A percentile compares a stretch with the other conserved stretches of the same genome.
phyloP scores from a whole-genome alignment of 2,888 invertebrate species.

The Mythimna pallens region DNA sequence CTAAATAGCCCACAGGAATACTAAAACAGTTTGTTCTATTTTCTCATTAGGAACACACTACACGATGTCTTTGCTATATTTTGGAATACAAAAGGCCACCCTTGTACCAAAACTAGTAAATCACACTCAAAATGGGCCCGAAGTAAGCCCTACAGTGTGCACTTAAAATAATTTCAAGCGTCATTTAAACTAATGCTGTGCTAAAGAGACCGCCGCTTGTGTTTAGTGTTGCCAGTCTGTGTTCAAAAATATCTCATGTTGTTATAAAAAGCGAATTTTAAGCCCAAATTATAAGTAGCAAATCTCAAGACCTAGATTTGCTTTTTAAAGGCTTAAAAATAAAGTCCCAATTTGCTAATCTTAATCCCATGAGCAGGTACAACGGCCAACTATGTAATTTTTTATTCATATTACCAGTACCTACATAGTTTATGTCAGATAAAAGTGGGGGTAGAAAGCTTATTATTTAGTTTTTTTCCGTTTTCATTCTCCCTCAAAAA shows the following conservation, averaged over 20 bases:
- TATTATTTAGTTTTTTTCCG: not conserved
- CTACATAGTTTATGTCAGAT: not conserved
- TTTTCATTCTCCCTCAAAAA: not conserved
- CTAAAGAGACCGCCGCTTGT: conserved; percentile 53
- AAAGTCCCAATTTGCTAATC: too few species aligned
- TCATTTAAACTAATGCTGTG: conserved; percentile 76
- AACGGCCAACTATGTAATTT: too few species aligned
- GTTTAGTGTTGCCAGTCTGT: conserved; percentile 46
- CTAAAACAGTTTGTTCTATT: conserved; percentile 8
- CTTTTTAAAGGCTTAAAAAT: too few species aligned
- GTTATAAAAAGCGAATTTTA: too few species aligned
- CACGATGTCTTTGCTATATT: conserved; percentile 24
- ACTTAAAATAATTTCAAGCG: conserved; percentile 79
- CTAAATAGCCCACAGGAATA: not conserved
- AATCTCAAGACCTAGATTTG: too few species aligned
- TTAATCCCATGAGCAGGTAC: too few species aligned
- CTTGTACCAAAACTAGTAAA: conserved; percentile 51
- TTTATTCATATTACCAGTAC: too few species aligned
- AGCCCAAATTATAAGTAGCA: too few species aligned
- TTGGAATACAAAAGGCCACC: conserved; percentile 47
- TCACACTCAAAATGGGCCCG: conserved; percentile 47
- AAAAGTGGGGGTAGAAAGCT: not conserved
- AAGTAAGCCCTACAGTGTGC: conserved; percentile 51
- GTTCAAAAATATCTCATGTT: not conserved
- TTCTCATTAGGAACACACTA: conserved; percentile 7